These are phyloP conservation scores for Tetranychus piercei DNA, from an alignment of 2,888 invertebrate genomes.

Conservation along the genomic window DNA sequence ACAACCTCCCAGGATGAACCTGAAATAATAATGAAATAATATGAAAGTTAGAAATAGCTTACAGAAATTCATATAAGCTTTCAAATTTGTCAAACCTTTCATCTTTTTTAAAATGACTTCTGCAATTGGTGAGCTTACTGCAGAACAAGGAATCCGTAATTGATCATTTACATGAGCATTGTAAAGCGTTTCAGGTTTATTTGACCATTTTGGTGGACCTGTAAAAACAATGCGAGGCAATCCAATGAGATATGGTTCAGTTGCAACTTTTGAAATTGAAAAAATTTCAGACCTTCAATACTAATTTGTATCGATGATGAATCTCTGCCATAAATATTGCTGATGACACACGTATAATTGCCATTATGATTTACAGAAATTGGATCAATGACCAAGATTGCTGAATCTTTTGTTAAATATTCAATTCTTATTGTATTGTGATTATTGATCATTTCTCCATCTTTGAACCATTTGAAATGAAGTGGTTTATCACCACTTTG, in stretches of 20 bases:
- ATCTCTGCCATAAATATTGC: background rate
- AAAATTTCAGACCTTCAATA: constrained; percentile 5
- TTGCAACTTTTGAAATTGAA: background rate
- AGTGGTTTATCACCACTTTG: background rate
- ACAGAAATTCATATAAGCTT: background rate
- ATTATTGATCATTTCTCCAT: background rate
- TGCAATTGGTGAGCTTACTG: background rate
- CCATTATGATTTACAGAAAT: background rate
- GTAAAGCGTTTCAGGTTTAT: background rate
- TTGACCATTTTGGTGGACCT: background rate
- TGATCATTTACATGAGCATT: background rate
- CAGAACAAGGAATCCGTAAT: background rate
- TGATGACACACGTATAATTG: background rate
- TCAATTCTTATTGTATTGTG: background rate
- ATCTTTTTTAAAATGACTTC: background rate
- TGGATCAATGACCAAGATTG: background rate
- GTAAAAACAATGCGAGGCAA: background rate
- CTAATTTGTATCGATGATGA: background rate
- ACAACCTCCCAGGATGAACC: background rate
- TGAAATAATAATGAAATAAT: background rate
- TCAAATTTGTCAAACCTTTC: background rate
- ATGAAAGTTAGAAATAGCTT: background rate
- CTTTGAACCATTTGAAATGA: background rate
- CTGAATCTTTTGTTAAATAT: background rate
- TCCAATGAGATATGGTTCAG: too few relatives aligned